Conservation (phyloP, 2,797 vertebrate genomes). For the Psittacula derbiana region DNA sequence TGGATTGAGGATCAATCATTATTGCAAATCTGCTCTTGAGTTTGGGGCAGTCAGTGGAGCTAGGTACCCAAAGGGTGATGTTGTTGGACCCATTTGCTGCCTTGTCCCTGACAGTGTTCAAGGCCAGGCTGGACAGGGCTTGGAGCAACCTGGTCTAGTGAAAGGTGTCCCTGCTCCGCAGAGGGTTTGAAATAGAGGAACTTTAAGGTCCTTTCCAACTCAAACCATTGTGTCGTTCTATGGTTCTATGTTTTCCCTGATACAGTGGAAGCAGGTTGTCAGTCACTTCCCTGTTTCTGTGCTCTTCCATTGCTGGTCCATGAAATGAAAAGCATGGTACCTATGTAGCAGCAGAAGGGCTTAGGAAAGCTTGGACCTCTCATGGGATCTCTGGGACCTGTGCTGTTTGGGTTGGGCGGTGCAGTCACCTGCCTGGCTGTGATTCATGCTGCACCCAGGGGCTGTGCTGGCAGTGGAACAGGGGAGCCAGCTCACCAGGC, state of each 20-base stretch:
- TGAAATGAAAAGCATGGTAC: accelerated
- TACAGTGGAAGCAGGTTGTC: accelerated
- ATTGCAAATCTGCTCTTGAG: not conserved
- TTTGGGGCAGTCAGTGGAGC: accelerated
- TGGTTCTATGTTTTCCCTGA: not conserved
- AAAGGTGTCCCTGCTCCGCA: not conserved
- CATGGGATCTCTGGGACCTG: not conserved
- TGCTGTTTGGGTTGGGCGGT: not conserved
- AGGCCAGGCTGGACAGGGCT: not conserved
- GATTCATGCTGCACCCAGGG: not conserved
- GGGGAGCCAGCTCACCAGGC: not conserved
- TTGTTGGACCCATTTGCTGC: not conserved
- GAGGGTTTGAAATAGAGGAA: not conserved
- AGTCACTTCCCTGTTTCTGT: not conserved
- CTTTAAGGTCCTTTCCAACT: not conserved
- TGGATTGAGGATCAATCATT: not conserved
- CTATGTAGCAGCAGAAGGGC: accelerated
- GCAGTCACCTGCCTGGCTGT: not conserved
- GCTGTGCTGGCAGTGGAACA: accelerated
- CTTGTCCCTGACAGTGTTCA: not conserved
- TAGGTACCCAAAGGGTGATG: accelerated
- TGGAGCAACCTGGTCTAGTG: not conserved
- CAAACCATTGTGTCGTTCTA: not conserved
- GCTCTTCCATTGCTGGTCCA: not conserved
- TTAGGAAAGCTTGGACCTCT: accelerated